Base-by-base conservation (phyloP, 2,888 invertebrate species). In the Dryococelus australis region DNA sequence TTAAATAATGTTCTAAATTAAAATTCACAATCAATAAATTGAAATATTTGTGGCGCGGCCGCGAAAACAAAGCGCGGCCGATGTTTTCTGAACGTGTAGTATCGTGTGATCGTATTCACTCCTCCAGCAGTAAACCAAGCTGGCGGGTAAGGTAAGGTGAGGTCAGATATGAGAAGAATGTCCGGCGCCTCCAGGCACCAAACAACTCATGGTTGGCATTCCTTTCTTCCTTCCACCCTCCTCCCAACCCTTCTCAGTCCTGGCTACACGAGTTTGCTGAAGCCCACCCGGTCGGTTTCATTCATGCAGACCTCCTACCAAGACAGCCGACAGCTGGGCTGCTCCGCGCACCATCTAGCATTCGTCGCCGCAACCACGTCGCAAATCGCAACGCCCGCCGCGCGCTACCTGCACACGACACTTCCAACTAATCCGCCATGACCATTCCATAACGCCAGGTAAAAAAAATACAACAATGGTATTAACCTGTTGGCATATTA, bases 291-390 rank as follows among this genome's bases (percentile, higher is more conserved):
- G 87, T 85, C 35, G 65, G 88, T 87, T 93, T 93, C 93, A 93
- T 94, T 94, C 94, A 94, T 94, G 93, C 91, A 91, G 93, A 93
- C 93, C 94, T 94, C 94, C 94, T 93, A 93, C 93, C 92, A 92
- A 91, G 93, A 92, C 91, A 91, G 92, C 91, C 90, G 90, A 81
- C 87, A 79, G 86, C 26, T 81, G 85, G 28, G 43, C 35, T 78
- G 86, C 26, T 43, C 51, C 85, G 51, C 4, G 53, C 90, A 89
- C 88, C 90, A 90, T 90, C 91, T 91, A 89, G 47, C 88, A 86
- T 43, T 35, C 13, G 78, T n/a, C 1, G 26, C 12, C 13, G 16
- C 27, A 86, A 85, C 86, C 65, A 26, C 28, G 9, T 6, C 24
- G 78, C 4, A 24, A 43, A 35, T 35, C 65, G 53, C 24, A 47